Percentiles rank a stretch among this genome's conserved stretches.
These are phyloP conservation scores for Acrocephalus kingi DNA, from an alignment of 2,113 vertebrate genomes.

Conservation along the genomic window DNA sequence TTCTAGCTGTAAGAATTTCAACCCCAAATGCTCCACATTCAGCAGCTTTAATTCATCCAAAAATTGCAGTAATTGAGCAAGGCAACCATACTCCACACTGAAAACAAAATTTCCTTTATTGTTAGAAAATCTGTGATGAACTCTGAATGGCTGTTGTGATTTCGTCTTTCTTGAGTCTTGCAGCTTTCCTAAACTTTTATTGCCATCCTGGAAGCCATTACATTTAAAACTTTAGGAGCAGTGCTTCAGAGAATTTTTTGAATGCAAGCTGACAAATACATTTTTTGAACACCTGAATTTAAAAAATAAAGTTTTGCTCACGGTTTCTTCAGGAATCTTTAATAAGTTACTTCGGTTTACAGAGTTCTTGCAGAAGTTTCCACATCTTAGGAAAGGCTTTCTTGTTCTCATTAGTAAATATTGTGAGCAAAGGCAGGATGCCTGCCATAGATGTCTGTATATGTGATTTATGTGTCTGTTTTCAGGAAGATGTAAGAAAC, in stretches of 20 bases:
- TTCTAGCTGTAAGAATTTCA: background rate
- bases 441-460: background rate
- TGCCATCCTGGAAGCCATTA: background rate
- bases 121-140: background rate
- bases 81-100: background rate
- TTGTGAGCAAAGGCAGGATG: background rate
- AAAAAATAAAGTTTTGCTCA: background rate
- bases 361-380: background rate
- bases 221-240: background rate
- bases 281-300: background rate
- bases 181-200: background rate
- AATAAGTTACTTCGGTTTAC: background rate
- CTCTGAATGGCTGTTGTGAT: background rate
- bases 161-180: background rate
- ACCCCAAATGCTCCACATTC: background rate
- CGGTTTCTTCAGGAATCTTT: background rate
- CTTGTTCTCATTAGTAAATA: background rate
- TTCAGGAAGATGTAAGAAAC: background rate
- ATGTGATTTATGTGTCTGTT: background rate
- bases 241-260: background rate
- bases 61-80: background rate
- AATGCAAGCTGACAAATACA: background rate
- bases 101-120: background rate
- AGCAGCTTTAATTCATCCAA: background rate
- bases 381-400: background rate